These are phyloP conservation scores for Karalla daura DNA, from an alignment of 2,797 vertebrate species.

Conservation along the genomic window DNA sequence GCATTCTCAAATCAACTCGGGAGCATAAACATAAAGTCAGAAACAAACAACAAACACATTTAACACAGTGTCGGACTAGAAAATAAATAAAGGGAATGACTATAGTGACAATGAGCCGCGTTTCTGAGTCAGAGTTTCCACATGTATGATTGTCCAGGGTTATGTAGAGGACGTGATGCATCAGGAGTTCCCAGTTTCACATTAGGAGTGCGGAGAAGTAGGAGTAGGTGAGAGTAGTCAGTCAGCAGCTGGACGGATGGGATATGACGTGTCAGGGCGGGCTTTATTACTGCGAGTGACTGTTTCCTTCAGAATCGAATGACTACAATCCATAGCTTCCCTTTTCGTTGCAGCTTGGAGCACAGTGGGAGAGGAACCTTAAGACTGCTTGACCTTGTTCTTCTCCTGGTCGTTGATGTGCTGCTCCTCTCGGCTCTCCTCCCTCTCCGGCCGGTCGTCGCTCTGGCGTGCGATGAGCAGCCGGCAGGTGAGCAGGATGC, in stretches of 20 bases:
- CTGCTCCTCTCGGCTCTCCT: conserved; percentile 85
- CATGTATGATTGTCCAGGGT: conserved; percentile 69
- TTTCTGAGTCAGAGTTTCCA: conserved; percentile 65
- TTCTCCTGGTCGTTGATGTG: conserved; percentile 89
- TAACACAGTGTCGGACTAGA: conserved; percentile 55
- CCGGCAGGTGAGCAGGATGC: conserved; percentile 97
- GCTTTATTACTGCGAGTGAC: conserved; percentile 65
- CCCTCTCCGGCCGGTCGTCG: conserved; percentile 89
- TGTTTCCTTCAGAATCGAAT: conserved; percentile 66
- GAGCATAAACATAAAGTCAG: conserved; percentile 24
- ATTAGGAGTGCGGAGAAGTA: conserved; percentile 60
- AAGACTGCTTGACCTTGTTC: conserved; percentile 97
- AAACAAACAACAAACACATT: conserved; percentile 43
- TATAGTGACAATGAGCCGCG: conserved; percentile 48
- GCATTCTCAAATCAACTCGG: conserved; percentile 65
- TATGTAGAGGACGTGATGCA: conserved; percentile 51
- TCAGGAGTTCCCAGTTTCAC: conserved; percentile 61
- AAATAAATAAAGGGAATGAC: conserved; percentile 55
- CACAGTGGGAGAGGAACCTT: conserved; percentile 53
- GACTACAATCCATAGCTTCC: conserved; percentile 66
- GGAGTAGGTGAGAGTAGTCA: conserved; percentile 58
- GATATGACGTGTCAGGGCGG: conserved; percentile 24
- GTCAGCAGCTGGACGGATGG: conserved; percentile 52
- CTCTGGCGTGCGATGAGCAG: conserved; percentile 96
- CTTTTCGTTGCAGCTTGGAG: conserved; percentile 38